Evolutionary conservation across 2,797 vertebrate species (phyloP), one percentile per base, ranked within the genome.

Genomic region (Gambusia yucatana): DNA sequence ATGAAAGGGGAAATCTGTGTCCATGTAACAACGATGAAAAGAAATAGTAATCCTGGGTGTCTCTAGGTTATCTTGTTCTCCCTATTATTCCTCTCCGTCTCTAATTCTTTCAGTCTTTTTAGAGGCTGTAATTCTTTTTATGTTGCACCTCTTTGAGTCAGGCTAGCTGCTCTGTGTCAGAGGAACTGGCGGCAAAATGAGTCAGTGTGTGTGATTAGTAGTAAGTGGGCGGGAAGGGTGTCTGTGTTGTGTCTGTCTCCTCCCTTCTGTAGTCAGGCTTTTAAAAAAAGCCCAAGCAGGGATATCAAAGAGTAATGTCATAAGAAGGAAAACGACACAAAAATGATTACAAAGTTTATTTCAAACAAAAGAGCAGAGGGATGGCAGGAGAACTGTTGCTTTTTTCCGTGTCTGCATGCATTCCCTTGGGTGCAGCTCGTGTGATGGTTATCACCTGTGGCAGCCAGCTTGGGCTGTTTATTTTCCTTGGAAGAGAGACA

Each of bases 211-310:
- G 89, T 87, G 92, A 92, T 93, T 91, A 90, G 82, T 83, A 82
- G 87, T 88, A 88, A 92, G 89, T 93, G 91, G 92, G 93, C 87
- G 90, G 90, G 91, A 86, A 84, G 85, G 83, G 87, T 82, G 80
- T 84, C 36, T 82, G 86, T 84, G 77, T 57, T 57, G 65, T 65
- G 84, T 84, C 36, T 75, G 84, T 90, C 89, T 91, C 92, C 92
- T 87, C 89, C 91, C 86, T 77, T 82, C 46, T 78, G 47, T 79
- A 84, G 78, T 83, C 47, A 25, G 67, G 78, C 81, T 55, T 63
- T 59, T 30, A 30, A 47, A 28, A 28, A 73, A 77, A 83, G 63
- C 43, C 7, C 61, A 16, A 52, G 75, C 44, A 76, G 61, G 16
- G 74, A 72, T 65, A 76, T 79, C 44, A 76, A 59, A 76, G 8